These are phyloP conservation scores for Chelonus insularis DNA, from an alignment of 1,140 invertebrate genomes.

Conservation along the genomic window DNA sequence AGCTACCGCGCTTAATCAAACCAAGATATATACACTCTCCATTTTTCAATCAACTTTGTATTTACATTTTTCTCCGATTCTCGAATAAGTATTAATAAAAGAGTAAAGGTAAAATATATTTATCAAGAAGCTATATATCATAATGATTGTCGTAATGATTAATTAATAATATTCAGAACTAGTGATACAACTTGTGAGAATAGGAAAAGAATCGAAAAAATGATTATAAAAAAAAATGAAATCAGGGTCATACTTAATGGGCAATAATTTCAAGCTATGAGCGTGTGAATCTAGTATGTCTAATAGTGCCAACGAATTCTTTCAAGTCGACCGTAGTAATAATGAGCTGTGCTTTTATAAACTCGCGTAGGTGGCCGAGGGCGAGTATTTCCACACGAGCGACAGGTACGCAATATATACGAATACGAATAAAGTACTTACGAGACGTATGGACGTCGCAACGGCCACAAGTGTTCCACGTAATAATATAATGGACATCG, in stretches of 20 bases:
- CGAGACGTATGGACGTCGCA: constrained; percentile 26
- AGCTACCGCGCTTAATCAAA: constrained; percentile 52
- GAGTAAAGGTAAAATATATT: too few relatives aligned
- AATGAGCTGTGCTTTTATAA: constrained; percentile 28
- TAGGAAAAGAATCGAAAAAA: too few relatives aligned
- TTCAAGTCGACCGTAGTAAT: background rate
- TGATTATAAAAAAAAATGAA: background rate
- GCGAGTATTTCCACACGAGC: constrained; percentile 34
- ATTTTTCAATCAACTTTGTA: constrained; percentile 1
- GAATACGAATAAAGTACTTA: background rate
- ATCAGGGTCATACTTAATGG: background rate
- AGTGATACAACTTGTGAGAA: too few relatives aligned
- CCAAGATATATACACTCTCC: constrained; percentile 24
- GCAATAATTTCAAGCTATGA: background rate
- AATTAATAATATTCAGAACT: too few relatives aligned
- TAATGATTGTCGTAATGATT: too few relatives aligned
- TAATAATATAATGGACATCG: constrained; percentile 39
- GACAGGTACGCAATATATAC: constrained; percentile 2
- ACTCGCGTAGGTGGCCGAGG: constrained; percentile 46
- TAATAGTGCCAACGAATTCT: constrained; percentile 18
- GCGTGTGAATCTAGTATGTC: constrained; percentile 21
- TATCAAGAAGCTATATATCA: too few relatives aligned
- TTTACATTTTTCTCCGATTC: background rate
- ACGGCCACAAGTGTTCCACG: constrained; percentile 42
- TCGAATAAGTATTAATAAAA: background rate